Base-by-base conservation (phyloP, 2,113 vertebrate genomes). In the Cyanocitta stelleri region DNA sequence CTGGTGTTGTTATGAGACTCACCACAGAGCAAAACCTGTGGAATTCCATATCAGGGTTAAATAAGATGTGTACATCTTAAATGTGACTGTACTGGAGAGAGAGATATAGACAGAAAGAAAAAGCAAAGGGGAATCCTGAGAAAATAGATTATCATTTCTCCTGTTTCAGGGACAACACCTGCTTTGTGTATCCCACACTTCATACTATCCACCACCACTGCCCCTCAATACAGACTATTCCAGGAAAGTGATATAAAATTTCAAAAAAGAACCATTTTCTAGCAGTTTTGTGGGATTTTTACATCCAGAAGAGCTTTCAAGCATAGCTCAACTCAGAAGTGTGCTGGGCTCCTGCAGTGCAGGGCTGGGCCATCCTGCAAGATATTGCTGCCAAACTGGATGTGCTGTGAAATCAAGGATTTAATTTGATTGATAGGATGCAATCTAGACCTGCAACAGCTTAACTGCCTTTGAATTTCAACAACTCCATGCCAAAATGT, bases 191-290 rank as follows among this genome's bases (percentile, higher is more conserved):
- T 21, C 20, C 16, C 44, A 48, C 18, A 11, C 24, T 61, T 35
- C 59, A n/a, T 2, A 3, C 7, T 15, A 0, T 3, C 13, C 20
- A 43, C 18, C 35, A 46, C 26, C 61, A 19, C 1, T 52, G 22
- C 11, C 14, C n/a, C n/a, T 58, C 52, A 29, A 4, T 9, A 32
- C 16, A 9, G 83, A 43, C 7, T 39, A 2, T 9, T 37, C 49
- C 33, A 55, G 44, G 11, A 68, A 63, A 84, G 3, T 8, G 5
- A 20, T 12, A 9, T 1, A 27, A 32, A 27, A 29, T 26, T 49
- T 11, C 9, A 1, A 12, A 24, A 64, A 68, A 41, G 0, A 55
- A 27, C 4, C 2, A 1, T 30, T 76, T 84, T 84, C 18, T 19
- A 61, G 24, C 22, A 59, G 2, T 59, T 92, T 33, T 29, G 6